Evolutionary conservation across 2,113 vertebrate species (phyloP).

Genomic region (Brienomyrus brachyistius): DNA sequence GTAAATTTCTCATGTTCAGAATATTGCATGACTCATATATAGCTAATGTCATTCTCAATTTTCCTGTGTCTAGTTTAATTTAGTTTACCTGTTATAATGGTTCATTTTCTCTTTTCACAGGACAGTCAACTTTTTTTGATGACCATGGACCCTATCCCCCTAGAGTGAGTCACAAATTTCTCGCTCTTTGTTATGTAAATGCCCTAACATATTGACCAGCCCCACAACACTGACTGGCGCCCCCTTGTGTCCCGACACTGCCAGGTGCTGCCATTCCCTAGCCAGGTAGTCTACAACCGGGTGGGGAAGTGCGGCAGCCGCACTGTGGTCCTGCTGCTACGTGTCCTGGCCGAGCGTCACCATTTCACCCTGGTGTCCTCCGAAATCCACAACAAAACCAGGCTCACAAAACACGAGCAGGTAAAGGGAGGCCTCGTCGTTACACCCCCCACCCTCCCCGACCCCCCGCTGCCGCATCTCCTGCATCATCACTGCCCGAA

Average conservation of each 20-base stretch:
- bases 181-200: background rate
- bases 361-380: conserved; percentile 91
- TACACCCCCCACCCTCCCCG: background rate
- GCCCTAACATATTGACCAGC: background rate
- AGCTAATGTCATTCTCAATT: background rate
- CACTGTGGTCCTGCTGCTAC: conserved; percentile 88
- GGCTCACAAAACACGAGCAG: conserved; percentile 92
- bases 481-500: background rate
- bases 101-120: conserved; percentile 27
- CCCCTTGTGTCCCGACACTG: background rate
- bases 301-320: conserved; percentile 97
- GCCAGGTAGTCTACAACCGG: conserved; percentile 96
- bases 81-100: background rate
- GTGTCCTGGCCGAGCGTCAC: conserved; percentile 86
- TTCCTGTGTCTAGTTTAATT: background rate
- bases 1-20: background rate
- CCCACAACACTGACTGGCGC: background rate
- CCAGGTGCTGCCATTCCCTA: conserved; percentile 89
- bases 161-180: conserved; percentile 53
- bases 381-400: conserved; percentile 97
- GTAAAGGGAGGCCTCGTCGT: conserved; percentile 48
- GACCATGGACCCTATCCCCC: conserved; percentile 66
- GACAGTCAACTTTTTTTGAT: conserved; percentile 76
- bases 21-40: background rate
- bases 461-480: background rate